Evolutionary conservation across 2,888 invertebrate genomes (phyloP).

Genomic region (Temnothorax ravouxi): DNA sequence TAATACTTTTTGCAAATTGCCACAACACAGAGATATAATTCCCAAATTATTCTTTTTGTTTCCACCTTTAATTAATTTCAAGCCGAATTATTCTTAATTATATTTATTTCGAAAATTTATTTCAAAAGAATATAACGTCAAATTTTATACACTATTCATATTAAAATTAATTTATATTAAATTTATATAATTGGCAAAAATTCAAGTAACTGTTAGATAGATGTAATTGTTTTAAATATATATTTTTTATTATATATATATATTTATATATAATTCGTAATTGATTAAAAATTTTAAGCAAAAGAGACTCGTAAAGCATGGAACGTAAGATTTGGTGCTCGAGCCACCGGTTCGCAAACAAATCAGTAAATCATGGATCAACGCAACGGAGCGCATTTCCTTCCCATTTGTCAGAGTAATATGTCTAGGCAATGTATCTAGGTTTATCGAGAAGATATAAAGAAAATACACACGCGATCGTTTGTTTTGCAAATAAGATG

Average conservation of each 20-base stretch:
- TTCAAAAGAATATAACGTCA: constrained; percentile 1
- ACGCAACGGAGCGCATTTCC: constrained; percentile 50
- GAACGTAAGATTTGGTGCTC: background rate
- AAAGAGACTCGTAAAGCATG: background rate
- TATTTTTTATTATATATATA: background rate
- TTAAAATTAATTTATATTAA: constrained; percentile 9
- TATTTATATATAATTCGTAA: background rate
- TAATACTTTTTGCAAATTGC: constrained; percentile 24
- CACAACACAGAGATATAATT: background rate
- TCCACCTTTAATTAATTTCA: background rate
- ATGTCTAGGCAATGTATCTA: background rate
- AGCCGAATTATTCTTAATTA: background rate
- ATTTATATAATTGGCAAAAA: background rate
- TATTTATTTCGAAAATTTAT: background rate
- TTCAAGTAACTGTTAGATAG: background rate
- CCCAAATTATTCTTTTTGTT: constrained; percentile 1
- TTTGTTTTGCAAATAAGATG: constrained; percentile 39
- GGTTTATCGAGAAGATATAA: constrained; percentile 17
- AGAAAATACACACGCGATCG: constrained; percentile 31
- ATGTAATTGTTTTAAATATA: constrained; percentile 16
- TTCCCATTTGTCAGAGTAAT: constrained; percentile 39
- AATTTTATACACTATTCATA: background rate
- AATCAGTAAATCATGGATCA: constrained; percentile 29
- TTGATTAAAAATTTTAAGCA: too few relatives aligned
- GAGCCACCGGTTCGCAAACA: background rate